Evolutionary conservation across 2,797 vertebrate genomes (phyloP).

Genomic region (Anas georgica): DNA sequence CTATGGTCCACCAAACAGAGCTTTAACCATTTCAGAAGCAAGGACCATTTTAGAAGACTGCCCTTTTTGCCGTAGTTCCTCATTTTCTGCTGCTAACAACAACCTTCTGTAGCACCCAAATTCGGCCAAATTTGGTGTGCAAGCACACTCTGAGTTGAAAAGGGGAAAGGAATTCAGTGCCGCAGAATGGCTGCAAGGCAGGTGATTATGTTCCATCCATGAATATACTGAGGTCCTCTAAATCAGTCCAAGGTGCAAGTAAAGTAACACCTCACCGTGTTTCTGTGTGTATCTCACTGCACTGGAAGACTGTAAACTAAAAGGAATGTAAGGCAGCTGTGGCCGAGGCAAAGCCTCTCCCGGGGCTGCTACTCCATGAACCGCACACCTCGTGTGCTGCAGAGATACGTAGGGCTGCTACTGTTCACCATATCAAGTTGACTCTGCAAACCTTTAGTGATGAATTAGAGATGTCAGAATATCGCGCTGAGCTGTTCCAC

Average conservation of each 20-base stretch:
- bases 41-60: background rate
- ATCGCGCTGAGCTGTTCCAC: background rate
- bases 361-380: accelerated
- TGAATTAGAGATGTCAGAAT: background rate
- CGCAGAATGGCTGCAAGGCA: background rate
- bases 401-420: background rate
- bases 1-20: background rate
- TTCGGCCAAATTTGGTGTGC: background rate
- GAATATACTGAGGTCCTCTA: background rate
- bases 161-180: background rate
- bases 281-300: background rate
- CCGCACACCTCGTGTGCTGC: accelerated
- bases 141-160: background rate
- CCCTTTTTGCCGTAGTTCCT: background rate
- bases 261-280: background rate
- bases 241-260: background rate
- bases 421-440: too few relatives aligned
- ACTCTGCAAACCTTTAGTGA: background rate
- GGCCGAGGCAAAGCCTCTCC: background rate
- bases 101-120: background rate
- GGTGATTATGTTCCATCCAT: accelerated
- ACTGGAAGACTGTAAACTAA: background rate
- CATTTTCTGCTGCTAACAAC: background rate
- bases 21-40: background rate
- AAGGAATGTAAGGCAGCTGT: accelerated